Conservation (phyloP, 2,888 invertebrate species). For the Oscheius sp. region DNA sequence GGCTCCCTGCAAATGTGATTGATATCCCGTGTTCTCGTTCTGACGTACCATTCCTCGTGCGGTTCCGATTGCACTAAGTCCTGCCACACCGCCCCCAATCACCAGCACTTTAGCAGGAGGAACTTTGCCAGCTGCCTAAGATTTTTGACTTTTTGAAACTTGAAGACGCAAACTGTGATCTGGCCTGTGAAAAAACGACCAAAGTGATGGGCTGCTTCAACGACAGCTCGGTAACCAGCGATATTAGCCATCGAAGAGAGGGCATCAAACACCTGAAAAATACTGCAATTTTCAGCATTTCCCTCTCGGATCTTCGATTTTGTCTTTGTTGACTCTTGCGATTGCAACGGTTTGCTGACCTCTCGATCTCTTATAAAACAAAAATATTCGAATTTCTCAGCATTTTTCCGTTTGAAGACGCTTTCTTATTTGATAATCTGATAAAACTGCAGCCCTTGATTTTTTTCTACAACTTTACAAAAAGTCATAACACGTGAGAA, state of each 20-base stretch:
- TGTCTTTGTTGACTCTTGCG: no score
- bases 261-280: constrained; percentile 80
- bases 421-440: background rate
- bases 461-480: no score
- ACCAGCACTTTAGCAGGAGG: constrained; percentile 88
- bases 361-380: no score
- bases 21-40: background rate
- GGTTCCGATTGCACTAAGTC: constrained; percentile 84
- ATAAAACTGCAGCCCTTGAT: background rate
- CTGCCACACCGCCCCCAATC: constrained; percentile 89
- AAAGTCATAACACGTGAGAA: no score
- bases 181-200: constrained; percentile 90
- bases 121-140: constrained; percentile 74
- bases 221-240: constrained; percentile 82
- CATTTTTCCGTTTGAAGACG: background rate
- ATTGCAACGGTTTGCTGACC: no score
- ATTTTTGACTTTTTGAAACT: background rate
- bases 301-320: no score
- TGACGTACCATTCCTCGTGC: constrained; percentile 79
- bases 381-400: no score
- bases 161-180: constrained; percentile 79
- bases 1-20: constrained; percentile 76
- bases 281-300: no score
- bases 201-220: constrained; percentile 87
- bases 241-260: constrained; percentile 91